phyloP scores from a whole-genome alignment of 2,113 vertebrate species.

The Phodopus roborovskii region DNA sequence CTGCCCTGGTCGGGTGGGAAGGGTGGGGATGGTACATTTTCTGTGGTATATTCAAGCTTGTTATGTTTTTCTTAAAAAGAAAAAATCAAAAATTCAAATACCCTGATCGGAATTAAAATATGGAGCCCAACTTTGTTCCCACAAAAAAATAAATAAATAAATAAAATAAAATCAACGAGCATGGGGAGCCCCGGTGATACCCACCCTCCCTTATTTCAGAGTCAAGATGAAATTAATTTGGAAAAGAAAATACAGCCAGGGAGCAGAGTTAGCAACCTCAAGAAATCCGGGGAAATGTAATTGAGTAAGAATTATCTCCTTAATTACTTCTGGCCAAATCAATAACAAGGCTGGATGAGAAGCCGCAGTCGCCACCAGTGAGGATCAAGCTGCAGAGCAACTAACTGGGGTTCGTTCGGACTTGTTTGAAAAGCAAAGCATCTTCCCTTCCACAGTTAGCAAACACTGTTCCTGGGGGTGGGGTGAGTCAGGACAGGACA shows the following conservation, averaged over 20 bases:
- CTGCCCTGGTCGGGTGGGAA: neutral
- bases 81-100: neutral
- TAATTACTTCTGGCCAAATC: conserved; percentile 89
- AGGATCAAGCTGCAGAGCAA: conserved; percentile 44
- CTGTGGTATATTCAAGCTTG: neutral
- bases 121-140: conserved; percentile 70
- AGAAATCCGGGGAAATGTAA: conserved; percentile 87
- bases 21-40: neutral
- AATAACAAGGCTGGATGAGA: conserved; percentile 80
- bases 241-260: conserved; percentile 82
- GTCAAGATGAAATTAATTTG: conserved; percentile 85
- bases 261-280: conserved; percentile 82
- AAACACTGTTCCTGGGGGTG: neutral
- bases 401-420: conserved; percentile 43
- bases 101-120: conserved; percentile 23
- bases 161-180: conserved; percentile 63
- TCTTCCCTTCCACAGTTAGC: neutral
- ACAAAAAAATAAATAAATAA: too few relatives aligned
- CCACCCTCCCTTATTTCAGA: conserved; percentile 82
- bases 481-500: accelerated
- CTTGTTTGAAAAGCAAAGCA: conserved; percentile 55
- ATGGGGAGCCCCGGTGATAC: conserved; percentile 59
- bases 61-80: neutral
- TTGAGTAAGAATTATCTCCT: conserved; percentile 88
- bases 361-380: conserved; percentile 69